These are phyloP conservation scores for Euzophera pinguis DNA, from an alignment of 2,888 invertebrate species.

Conservation along the genomic window DNA sequence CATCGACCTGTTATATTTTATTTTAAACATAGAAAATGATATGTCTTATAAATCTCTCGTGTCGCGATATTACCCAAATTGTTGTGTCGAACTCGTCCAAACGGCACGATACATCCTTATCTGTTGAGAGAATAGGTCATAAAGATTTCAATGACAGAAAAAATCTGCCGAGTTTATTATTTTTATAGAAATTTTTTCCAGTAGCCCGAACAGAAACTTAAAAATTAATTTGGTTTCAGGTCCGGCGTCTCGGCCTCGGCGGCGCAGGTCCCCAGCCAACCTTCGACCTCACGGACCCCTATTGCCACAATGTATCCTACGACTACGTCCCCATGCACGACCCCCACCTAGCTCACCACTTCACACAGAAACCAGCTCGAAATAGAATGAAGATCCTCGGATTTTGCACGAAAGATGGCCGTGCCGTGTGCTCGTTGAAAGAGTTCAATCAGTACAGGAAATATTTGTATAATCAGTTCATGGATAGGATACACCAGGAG, in stretches of 20 bases:
- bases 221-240: conserved; percentile 32
- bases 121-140: no score
- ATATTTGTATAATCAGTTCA: conserved; percentile 77
- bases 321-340: conserved; percentile 81
- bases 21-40: no score
- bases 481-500: conserved; percentile 73
- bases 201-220: neutral
- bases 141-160: no score
- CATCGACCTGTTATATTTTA: no score
- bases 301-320: conserved; percentile 67
- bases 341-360: conserved; percentile 76
- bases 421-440: conserved; percentile 81
- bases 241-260: conserved; percentile 60
- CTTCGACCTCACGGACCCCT: conserved; percentile 68
- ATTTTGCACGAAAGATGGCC: conserved; percentile 77
- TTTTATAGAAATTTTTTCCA: no score
- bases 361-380: conserved; percentile 57
- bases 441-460: conserved; percentile 83
- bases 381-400: conserved; percentile 73
- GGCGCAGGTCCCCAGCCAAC: conserved; percentile 44
- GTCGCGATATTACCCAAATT: no score
- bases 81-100: no score
- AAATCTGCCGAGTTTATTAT: no score
- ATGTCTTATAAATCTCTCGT: no score
- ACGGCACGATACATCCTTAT: no score